These are phyloP conservation scores for Sitta carolinensis DNA, from an alignment of 2,797 vertebrate genomes.

Conservation along the genomic window DNA sequence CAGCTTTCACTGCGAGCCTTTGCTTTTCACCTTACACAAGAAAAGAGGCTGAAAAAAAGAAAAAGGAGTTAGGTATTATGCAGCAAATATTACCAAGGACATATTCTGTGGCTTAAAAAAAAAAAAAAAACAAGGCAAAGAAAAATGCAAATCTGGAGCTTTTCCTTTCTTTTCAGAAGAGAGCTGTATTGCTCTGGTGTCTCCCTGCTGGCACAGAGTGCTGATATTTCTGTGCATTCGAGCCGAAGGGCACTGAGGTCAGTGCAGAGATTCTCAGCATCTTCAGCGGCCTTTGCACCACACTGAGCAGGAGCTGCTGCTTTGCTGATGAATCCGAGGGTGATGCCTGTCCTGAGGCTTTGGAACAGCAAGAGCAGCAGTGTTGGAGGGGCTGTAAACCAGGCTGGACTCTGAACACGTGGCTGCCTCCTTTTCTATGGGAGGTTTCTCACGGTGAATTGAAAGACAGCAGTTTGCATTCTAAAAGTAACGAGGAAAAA, in stretches of 20 bases:
- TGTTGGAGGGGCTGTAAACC: not conserved
- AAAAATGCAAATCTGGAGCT: not conserved
- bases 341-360: not conserved
- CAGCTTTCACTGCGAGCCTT: not conserved
- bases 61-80: not conserved
- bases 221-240: not conserved
- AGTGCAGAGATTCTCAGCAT: not conserved
- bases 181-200: not conserved
- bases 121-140: not conserved
- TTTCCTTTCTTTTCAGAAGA: not conserved
- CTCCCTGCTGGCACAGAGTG: not conserved
- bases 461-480: not conserved
- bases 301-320: not conserved
- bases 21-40: not conserved
- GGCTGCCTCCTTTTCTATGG: not conserved
- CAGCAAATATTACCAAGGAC: slow-evolving; percentile 18
- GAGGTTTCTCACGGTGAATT: not conserved
- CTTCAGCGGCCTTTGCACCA: not conserved
- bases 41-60: not conserved
- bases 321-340: not conserved
- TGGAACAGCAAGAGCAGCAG: not conserved
- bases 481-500: not conserved
- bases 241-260: not conserved
- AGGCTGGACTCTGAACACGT: not conserved
- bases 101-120: not conserved